These are phyloP conservation scores for Incurvaria masculella DNA, from an alignment of 2,888 invertebrate genomes.

Conservation along the genomic window DNA sequence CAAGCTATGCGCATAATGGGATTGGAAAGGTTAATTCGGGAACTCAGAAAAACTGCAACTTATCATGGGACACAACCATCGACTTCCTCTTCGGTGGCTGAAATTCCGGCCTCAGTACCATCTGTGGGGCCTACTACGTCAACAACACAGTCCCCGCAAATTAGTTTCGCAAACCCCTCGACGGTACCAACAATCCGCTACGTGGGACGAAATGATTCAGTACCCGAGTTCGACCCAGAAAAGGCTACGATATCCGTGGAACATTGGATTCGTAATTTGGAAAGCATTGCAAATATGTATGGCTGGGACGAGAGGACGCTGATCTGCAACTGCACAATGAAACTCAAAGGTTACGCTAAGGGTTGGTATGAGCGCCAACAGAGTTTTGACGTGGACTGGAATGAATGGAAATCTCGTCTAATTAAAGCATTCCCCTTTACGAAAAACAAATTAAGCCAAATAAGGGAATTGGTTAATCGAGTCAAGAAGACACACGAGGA, in stretches of 20 bases:
- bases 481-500: slow-evolving; percentile 9
- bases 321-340: slow-evolving; percentile 16
- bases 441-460: slow-evolving; percentile 9
- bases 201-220: not conserved
- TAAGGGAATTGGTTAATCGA: slow-evolving; percentile 10
- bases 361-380: slow-evolving; percentile 16
- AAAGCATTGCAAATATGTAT: slow-evolving; percentile 13
- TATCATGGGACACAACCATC: too few relatives aligned
- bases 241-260: slow-evolving; percentile 10
- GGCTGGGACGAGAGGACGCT: slow-evolving; percentile 17
- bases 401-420: slow-evolving; percentile 10
- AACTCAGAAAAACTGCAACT: too few relatives aligned
- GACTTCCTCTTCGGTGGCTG: too few relatives aligned
- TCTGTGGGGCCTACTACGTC: too few relatives aligned
- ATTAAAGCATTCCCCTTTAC: slow-evolving; percentile 13
- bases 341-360: slow-evolving; percentile 15
- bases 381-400: slow-evolving; percentile 12
- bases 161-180: too few relatives aligned
- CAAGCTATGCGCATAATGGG: too few relatives aligned
- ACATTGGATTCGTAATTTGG: slow-evolving; percentile 16
- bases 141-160: too few relatives aligned
- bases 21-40: too few relatives aligned
- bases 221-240: slow-evolving; percentile 7
- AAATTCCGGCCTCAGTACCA: too few relatives aligned
- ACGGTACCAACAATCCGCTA: too few relatives aligned